These are phyloP conservation scores for Hoplias malabaricus DNA, from an alignment of 2,113 vertebrate species.

Conservation along the genomic window DNA sequence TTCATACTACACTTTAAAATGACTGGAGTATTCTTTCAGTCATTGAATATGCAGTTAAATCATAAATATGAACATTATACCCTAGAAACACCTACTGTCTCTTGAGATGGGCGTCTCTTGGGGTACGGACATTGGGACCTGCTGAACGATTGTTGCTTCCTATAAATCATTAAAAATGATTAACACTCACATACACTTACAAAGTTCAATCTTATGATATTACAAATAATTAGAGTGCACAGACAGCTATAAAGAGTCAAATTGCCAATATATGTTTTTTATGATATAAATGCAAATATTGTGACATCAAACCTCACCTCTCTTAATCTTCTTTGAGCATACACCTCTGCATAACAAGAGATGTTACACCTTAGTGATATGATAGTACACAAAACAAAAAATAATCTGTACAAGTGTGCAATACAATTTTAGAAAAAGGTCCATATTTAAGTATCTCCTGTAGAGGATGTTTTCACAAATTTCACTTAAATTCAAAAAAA, in stretches of 20 bases:
- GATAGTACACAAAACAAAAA: too few species aligned
- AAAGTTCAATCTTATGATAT: not conserved
- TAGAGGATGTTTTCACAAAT: too few species aligned
- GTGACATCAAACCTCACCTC: slow-evolving; percentile 61
- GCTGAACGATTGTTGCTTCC: slow-evolving; percentile 58
- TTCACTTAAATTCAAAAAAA: too few species aligned
- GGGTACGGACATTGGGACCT: slow-evolving; percentile 52
- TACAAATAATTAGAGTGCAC: not conserved
- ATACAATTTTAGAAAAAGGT: too few species aligned
- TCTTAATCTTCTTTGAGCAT: slow-evolving; percentile 58
- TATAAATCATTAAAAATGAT: slow-evolving; percentile 43
- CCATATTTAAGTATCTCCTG: too few species aligned
- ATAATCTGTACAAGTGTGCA: too few species aligned
- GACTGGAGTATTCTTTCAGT: too few species aligned
- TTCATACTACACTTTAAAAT: too few species aligned
- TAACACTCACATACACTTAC: not conserved
- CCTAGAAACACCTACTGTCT: slow-evolving; percentile 52
- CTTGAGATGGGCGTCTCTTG: slow-evolving; percentile 49
- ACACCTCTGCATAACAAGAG: slow-evolving; percentile 65
- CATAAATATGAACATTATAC: too few species aligned
- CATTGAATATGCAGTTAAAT: too few species aligned
- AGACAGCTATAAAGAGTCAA: not conserved
- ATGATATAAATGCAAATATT: not conserved
- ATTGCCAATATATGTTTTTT: too few species aligned
- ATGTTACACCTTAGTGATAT: not conserved